A percentile compares a stretch with the other conserved stretches of the same genome.
Evolutionary conservation across 2,888 invertebrate species (phyloP).

Genomic region (Furcula furcula): DNA sequence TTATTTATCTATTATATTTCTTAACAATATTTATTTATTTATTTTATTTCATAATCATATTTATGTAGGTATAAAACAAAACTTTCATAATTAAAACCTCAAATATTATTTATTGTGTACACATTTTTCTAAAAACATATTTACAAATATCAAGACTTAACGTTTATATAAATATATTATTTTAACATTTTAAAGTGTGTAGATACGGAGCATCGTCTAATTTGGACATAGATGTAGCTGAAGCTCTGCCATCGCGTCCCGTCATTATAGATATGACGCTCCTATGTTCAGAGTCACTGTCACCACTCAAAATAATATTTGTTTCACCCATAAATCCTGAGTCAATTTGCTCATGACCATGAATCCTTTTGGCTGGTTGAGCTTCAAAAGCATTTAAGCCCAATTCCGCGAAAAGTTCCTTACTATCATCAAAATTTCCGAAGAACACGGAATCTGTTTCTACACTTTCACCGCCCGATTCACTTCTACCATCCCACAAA

Average conservation of each 20-base stretch:
- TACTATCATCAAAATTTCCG: conserved; percentile 83
- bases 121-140: too few species aligned
- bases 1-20: too few species aligned
- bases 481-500: conserved; percentile 89
- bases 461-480: conserved; percentile 93
- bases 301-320: conserved; percentile 72
- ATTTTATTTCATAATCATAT: too few species aligned
- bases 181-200: conserved; percentile 67
- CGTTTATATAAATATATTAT: conserved; percentile 7
- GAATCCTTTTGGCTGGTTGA: conserved; percentile 40
- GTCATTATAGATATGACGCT: conserved; percentile 75
- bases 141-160: conserved; percentile 21
- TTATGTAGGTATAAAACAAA: too few species aligned
- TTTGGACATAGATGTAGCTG: conserved; percentile 56
- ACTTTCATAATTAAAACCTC: too few species aligned
- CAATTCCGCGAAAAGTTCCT: conserved; percentile 65
- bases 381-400: conserved; percentile 52
- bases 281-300: conserved; percentile 74
- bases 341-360: conserved; percentile 65
- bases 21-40: too few species aligned
- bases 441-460: conserved; percentile 94
- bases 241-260: conserved; percentile 59
- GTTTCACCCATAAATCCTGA: conserved; percentile 74
- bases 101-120: too few species aligned
- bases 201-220: conserved; percentile 61